phyloP scores from a whole-genome alignment of 2,797 vertebrate species.

The Sebastes matsubarae region DNA sequence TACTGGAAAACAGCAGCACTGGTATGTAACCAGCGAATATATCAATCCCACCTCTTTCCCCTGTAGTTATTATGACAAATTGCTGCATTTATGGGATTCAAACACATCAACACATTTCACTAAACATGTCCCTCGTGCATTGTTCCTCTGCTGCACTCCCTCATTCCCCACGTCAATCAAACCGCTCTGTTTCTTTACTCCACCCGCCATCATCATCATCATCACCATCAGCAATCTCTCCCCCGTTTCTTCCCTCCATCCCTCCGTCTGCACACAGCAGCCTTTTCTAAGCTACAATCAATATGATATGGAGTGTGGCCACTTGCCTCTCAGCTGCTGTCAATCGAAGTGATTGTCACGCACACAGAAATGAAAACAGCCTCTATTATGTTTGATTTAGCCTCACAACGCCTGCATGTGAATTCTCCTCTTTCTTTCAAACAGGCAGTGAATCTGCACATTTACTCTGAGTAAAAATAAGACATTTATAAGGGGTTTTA shows the following conservation, averaged over 20 bases:
- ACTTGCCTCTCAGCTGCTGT: slow-evolving; percentile 50
- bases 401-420: neutral
- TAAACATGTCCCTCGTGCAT: slow-evolving; percentile 20
- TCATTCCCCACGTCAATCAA: slow-evolving; percentile 36
- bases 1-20: slow-evolving; percentile 12
- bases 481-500: neutral
- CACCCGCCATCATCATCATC: neutral
- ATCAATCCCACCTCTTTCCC: slow-evolving; percentile 2
- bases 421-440: neutral
- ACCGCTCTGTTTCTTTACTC: neutral
- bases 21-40: slow-evolving; percentile 22
- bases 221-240: slow-evolving; percentile 1
- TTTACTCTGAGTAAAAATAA: neutral
- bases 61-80: slow-evolving; percentile 44
- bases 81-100: slow-evolving; percentile 39
- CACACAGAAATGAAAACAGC: slow-evolving; percentile 22
- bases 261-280: slow-evolving; percentile 25
- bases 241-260: slow-evolving; percentile 12
- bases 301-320: slow-evolving; percentile 49
- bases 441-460: neutral
- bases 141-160: neutral
- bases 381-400: slow-evolving; percentile 40
- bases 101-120: slow-evolving; percentile 45
- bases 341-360: slow-evolving; percentile 39
- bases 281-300: slow-evolving; percentile 59